Conservation (phyloP, 2,113 vertebrate genomes). For the Narcine bancroftii region DNA sequence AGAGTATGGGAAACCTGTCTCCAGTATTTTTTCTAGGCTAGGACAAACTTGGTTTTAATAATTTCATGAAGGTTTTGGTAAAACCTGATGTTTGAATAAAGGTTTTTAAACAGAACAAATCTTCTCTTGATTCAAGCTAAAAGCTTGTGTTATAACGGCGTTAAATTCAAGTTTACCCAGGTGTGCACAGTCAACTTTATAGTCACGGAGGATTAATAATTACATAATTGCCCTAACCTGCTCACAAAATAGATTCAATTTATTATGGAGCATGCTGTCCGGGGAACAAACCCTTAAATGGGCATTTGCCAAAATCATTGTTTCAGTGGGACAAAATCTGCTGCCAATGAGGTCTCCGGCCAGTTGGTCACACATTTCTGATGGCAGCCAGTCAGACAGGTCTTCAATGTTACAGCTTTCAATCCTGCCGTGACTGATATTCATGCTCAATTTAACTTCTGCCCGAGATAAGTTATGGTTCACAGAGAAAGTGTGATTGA, state of each 20-base stretch:
- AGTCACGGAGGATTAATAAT: slow-evolving; percentile 41
- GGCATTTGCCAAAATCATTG: slow-evolving; percentile 38
- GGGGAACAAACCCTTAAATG: slow-evolving; percentile 52
- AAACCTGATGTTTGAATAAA: not conserved
- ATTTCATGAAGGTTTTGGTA: not conserved
- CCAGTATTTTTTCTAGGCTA: no score
- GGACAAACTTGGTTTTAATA: not conserved
- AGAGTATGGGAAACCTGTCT: no score
- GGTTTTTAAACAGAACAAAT: not conserved
- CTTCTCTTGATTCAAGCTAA: not conserved
- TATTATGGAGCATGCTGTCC: slow-evolving; percentile 51
- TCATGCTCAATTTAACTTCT: slow-evolving; percentile 57
- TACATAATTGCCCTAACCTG: slow-evolving; percentile 67
- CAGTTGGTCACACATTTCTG: slow-evolving; percentile 53
- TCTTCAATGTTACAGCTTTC: slow-evolving; percentile 60
- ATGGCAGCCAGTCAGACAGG: slow-evolving; percentile 65
- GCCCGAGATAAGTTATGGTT: slow-evolving; percentile 45
- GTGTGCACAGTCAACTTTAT: not conserved
- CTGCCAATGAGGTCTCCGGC: slow-evolving; percentile 57
- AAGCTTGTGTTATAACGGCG: not conserved
- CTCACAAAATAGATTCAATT: slow-evolving; percentile 63
- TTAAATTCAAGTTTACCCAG: slow-evolving; percentile 14
- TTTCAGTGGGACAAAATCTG: slow-evolving; percentile 65
- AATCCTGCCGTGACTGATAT: slow-evolving; percentile 71
- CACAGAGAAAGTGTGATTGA: slow-evolving; percentile 59